These are phyloP conservation scores for Lerema accius DNA, from an alignment of 1,140 invertebrate genomes.

Conservation along the genomic window DNA sequence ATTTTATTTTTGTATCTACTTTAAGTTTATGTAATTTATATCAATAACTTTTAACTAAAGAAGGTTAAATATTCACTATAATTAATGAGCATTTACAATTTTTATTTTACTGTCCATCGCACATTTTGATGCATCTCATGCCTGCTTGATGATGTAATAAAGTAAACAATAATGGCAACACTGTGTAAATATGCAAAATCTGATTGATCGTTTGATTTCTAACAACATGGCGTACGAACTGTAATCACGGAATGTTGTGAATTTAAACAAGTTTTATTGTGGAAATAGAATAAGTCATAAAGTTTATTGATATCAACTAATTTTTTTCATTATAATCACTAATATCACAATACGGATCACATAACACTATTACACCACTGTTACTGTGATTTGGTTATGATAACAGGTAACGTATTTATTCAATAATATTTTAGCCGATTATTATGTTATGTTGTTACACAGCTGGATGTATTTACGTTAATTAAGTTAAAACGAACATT, in stretches of 20 bases:
- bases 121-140: too few species aligned
- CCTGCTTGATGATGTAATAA: too few species aligned
- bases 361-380: conserved; percentile 13
- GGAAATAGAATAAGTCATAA: background rate
- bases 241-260: conserved; percentile 45
- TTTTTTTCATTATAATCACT: background rate
- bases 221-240: conserved; percentile 80
- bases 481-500: conserved; percentile 10
- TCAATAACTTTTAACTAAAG: too few species aligned
- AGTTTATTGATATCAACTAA: background rate
- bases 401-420: conserved; percentile 19
- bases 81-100: too few species aligned
- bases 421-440: conserved; percentile 14
- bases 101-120: too few species aligned
- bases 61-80: too few species aligned
- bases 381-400: conserved; percentile 1
- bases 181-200: conserved; percentile 6
- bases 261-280: conserved; percentile 31
- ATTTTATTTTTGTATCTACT: too few species aligned
- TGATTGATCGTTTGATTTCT: conserved; percentile 63
- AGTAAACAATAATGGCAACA: conserved; percentile 44
- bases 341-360: conserved; percentile 8
- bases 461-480: conserved; percentile 1
- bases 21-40: too few species aligned
- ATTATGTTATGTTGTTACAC: background rate